Percentiles rank a stretch among this genome's conserved stretches.
phyloP scores from a whole-genome alignment of 1,140 invertebrate genomes.

The Drepana arcuata region DNA sequence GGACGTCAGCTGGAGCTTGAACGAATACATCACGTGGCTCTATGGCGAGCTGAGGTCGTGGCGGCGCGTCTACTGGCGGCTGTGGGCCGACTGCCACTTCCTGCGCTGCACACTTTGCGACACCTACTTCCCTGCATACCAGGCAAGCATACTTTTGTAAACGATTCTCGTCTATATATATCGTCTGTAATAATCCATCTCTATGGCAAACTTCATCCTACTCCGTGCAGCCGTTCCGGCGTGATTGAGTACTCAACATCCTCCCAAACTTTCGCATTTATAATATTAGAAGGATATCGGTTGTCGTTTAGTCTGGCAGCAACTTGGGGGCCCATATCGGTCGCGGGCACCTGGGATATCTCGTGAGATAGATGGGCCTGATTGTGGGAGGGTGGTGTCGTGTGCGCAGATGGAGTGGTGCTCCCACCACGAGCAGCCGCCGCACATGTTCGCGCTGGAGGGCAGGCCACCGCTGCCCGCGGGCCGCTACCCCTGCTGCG shows the following conservation, averaged over 20 bases:
- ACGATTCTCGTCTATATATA: too few relatives aligned
- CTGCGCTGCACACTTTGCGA: conserved; percentile 83
- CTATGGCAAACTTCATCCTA: too few relatives aligned
- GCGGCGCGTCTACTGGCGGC: conserved; percentile 92
- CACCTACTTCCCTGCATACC: conserved; percentile 81
- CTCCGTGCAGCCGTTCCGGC: too few relatives aligned
- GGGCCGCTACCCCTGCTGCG: conserved; percentile 88
- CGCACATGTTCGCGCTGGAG: conserved; percentile 83
- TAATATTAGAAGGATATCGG: too few relatives aligned
- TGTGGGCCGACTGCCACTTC: conserved; percentile 92
- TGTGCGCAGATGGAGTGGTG: conserved; percentile 80
- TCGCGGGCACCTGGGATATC: too few relatives aligned
- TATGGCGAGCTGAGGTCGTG: conserved; percentile 85
- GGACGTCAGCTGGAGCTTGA: conserved; percentile 87
- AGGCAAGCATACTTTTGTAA: conserved; percentile 52
- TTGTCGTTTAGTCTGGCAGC: too few relatives aligned
- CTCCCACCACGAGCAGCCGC: conserved; percentile 80
- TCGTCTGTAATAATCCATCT: too few relatives aligned
- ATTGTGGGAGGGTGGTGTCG: too few relatives aligned
- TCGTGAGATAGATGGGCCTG: too few relatives aligned
- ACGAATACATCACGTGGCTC: conserved; percentile 83
- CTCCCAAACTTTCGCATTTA: neutral
- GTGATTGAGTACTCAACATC: neutral
- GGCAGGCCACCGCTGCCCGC: conserved; percentile 77
- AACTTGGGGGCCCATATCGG: too few relatives aligned